Conservation (phyloP, 2,113 vertebrate species). For the Octodon degus region DNA sequence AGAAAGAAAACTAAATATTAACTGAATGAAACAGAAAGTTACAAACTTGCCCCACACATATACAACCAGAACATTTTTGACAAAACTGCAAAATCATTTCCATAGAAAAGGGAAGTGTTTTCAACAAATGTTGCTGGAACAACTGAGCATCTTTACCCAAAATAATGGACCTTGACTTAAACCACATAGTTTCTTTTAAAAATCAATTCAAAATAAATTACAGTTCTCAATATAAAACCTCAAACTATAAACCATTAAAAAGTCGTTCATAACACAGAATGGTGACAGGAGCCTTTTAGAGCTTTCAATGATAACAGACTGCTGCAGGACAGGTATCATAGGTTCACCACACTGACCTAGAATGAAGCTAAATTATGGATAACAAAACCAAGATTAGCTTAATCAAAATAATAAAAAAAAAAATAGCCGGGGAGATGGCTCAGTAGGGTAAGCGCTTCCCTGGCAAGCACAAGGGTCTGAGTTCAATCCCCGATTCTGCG, state of each 20-base stretch:
- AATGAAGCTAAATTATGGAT: neutral
- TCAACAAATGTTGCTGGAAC: neutral
- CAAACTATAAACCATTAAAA: neutral
- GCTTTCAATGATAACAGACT: neutral
- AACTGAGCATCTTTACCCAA: slow-evolving; percentile 1
- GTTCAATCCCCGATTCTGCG: too few species aligned
- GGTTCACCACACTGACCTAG: neutral
- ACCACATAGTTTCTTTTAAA: neutral
- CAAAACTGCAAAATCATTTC: slow-evolving; percentile 22
- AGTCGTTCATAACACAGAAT: neutral
- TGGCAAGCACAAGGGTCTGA: too few species aligned
- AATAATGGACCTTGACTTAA: neutral
- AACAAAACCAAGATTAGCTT: neutral
- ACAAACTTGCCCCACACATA: neutral
- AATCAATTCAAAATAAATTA: slow-evolving; percentile 44
- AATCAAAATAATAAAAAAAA: slow-evolving; percentile 27
- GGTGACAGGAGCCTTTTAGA: neutral
- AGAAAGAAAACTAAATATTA: slow-evolving; percentile 8
- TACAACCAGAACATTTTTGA: neutral
- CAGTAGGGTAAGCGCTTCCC: too few species aligned
- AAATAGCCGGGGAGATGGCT: too few species aligned
- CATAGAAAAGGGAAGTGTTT: slow-evolving; percentile 5
- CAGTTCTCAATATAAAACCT: slow-evolving; percentile 42
- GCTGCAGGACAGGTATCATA: neutral
- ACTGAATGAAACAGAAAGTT: neutral